phyloP scores from a whole-genome alignment of 2,113 vertebrate genomes.

The Meriones unguiculatus region DNA sequence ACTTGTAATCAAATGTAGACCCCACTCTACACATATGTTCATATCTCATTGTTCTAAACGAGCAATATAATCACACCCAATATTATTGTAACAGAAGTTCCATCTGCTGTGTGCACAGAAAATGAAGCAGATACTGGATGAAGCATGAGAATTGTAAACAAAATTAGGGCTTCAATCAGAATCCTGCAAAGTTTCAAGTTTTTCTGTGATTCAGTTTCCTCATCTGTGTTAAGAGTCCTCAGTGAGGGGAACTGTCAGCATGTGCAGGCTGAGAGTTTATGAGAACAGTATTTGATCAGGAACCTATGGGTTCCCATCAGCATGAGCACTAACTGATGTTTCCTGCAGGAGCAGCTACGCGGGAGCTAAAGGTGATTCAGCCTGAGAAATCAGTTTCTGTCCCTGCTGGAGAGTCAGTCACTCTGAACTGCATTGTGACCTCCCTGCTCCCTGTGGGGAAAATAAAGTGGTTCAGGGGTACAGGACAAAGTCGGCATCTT shows the following conservation, averaged over 20 bases:
- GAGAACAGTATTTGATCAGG: accelerated
- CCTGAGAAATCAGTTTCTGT: background rate
- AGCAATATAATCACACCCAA: background rate
- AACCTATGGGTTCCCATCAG: accelerated
- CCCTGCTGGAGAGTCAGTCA: conserved; percentile 18
- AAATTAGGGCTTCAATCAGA: background rate
- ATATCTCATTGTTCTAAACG: background rate
- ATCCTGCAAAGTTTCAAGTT: background rate
- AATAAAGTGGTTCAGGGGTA: conserved; percentile 3
- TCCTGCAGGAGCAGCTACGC: background rate
- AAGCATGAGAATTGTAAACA: background rate
- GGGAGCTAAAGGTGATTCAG: conserved; percentile 37
- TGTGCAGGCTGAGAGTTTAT: accelerated
- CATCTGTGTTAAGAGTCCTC: too few species aligned
- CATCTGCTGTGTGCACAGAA: background rate
- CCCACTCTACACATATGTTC: background rate
- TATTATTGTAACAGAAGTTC: background rate
- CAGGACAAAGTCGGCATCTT: background rate
- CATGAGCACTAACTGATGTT: background rate
- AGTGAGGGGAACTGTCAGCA: too few species aligned
- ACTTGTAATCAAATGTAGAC: background rate
- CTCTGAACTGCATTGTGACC: background rate
- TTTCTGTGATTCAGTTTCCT: too few species aligned
- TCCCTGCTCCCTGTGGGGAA: accelerated
- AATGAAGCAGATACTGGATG: background rate